Evolutionary conservation across 2,888 invertebrate genomes (phyloP), one percentile per base, ranked within the genome.

Genomic region (Drosophila birchii): DNA sequence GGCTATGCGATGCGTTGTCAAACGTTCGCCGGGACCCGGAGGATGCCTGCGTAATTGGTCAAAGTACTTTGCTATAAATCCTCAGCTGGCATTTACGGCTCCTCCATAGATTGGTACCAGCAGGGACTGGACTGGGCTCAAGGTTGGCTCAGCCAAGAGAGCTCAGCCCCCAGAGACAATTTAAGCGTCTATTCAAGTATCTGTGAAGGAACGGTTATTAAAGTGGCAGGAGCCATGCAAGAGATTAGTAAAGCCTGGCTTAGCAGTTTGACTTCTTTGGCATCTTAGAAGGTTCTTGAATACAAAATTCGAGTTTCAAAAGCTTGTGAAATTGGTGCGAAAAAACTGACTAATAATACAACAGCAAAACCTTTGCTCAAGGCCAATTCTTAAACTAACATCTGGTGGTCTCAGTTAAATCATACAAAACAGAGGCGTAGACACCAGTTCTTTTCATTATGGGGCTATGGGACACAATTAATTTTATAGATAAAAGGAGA

Each of bases 11-110:
- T 75, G 75, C 63, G 75, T 67, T 86, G 86, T 75, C 79, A 78
- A 85, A 75, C 80, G 76, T 16, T 9, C n/a, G 75, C 69, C 75
- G 58, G 58, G 61, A 76, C 75, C 72, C 78, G 66, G 69, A 76
- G 73, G 78, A 86, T 88, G 79, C 83, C 88, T 76, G 73, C 75
- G 90, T 86, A 86, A 89, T 86, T 89, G 86, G 83, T 88, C 79
- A 68, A 78, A 68, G 80, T 88, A 88, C 75, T 88, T 80, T 64
- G 82, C 85, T 76, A 84, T 84, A 84, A 84, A 84, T 84, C 85
- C 86, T 76, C 72, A 49, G 32, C 54, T 66, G 72, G 72, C 72
- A 75, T 53, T 72, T 75, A 57, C 71, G 43, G 57, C 68, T 49
- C 58, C 68, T 41, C 72, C 57, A 75, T 54, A 47, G 68, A 75